Evolutionary conservation across 2,797 vertebrate genomes (phyloP).

Genomic region (Phataginus tetradactyla): DNA sequence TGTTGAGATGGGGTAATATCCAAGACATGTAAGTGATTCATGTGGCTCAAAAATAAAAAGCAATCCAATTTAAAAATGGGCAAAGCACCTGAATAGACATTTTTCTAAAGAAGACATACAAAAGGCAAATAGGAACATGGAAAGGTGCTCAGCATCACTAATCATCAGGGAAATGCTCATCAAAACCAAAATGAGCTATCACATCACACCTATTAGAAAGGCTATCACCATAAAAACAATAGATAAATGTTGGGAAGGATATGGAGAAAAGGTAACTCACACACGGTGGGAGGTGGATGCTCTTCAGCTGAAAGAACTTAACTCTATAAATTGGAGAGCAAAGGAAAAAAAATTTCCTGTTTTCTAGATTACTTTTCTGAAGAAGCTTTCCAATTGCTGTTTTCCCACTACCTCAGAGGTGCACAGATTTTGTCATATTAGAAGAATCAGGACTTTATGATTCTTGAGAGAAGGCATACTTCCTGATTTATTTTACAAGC

Average conservation of each 20-base stretch:
- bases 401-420: neutral
- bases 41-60: neutral
- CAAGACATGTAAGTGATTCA: neutral
- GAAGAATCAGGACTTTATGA: neutral
- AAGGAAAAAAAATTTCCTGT: neutral
- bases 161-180: neutral
- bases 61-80: neutral
- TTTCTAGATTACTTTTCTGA: neutral
- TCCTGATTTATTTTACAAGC: neutral
- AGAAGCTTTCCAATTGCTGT: neutral
- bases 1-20: neutral
- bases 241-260: neutral
- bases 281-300: neutral
- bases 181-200: neutral
- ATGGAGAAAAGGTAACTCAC: neutral
- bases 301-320: neutral
- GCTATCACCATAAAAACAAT: neutral
- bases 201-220: neutral
- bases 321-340: neutral
- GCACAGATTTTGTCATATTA: neutral
- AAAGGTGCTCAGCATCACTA: neutral
- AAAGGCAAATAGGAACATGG: neutral
- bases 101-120: neutral
- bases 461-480: neutral
- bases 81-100: neutral